These are phyloP conservation scores for Bufo gargarizans DNA, from an alignment of 2,113 vertebrate genomes.

Conservation along the genomic window DNA sequence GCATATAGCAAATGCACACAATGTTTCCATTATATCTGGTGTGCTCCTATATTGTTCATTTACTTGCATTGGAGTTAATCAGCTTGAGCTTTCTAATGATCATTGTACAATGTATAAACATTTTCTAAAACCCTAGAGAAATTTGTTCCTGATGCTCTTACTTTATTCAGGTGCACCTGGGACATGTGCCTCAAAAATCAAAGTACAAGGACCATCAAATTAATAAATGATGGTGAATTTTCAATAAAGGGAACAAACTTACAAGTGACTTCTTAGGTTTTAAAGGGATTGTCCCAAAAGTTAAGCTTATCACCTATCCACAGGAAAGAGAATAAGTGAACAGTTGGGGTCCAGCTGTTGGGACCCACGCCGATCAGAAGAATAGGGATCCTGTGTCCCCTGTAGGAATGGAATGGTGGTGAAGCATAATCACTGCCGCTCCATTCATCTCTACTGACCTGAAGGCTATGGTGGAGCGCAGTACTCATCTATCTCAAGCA, in stretches of 20 bases:
- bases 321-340: too few species aligned
- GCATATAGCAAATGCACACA: neutral
- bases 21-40: conserved; percentile 11
- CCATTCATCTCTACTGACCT: too few species aligned
- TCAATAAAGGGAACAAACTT: neutral
- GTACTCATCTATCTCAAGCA: too few species aligned
- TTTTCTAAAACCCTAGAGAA: neutral
- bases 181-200: neutral
- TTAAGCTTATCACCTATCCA: too few species aligned
- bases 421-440: too few species aligned
- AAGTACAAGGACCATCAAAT: neutral
- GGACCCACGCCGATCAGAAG: too few species aligned
- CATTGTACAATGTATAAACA: neutral
- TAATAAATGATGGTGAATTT: too few species aligned
- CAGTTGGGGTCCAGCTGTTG: too few species aligned
- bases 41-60: neutral
- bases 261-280: neutral
- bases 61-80: neutral
- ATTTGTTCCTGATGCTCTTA: neutral
- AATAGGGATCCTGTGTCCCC: too few species aligned
- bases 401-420: too few species aligned
- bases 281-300: neutral
- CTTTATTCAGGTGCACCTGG: neutral
- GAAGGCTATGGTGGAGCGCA: too few species aligned
- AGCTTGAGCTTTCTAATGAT: conserved; percentile 8